A percentile compares a stretch with the other conserved stretches of the same genome.
These are phyloP conservation scores for Drosophila lacertosa DNA, from an alignment of 1,140 invertebrate genomes.

Conservation along the genomic window DNA sequence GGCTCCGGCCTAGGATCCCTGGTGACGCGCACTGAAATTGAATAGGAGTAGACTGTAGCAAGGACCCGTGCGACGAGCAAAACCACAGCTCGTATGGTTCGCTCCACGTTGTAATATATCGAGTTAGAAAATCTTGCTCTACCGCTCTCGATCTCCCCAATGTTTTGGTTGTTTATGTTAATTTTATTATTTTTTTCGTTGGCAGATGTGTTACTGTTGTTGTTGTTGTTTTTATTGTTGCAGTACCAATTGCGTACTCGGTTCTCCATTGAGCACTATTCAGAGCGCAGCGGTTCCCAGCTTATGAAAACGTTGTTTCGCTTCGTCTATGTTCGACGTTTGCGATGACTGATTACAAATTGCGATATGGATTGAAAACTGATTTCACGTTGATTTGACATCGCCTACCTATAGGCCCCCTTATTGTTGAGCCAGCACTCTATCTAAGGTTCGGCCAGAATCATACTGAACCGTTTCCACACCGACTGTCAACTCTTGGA, in stretches of 20 bases:
- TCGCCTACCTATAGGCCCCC: neutral
- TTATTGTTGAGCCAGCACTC: slow-evolving; percentile 4
- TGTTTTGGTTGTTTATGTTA: neutral
- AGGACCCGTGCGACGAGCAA: neutral
- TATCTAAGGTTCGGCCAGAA: neutral
- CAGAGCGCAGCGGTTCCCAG: neutral
- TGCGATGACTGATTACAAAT: slow-evolving; percentile 18
- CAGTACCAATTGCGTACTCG: neutral
- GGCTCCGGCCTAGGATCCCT: slow-evolving; percentile 18
- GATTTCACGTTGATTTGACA: slow-evolving; percentile 10
- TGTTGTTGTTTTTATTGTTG: neutral
- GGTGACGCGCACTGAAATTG: slow-evolving; percentile 17
- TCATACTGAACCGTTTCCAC: too few species aligned
- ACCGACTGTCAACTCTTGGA: too few species aligned
- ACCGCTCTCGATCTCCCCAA: neutral
- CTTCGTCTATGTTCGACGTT: slow-evolving; percentile 9
- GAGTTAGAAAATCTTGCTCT: neutral
- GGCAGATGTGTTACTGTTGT: neutral
- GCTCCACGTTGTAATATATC: neutral
- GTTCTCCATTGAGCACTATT: slow-evolving; percentile 17
- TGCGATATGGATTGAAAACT: neutral
- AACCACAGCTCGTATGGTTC: neutral
- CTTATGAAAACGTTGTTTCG: neutral
- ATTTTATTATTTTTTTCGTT: neutral
- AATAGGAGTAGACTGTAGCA: slow-evolving; percentile 10